Conservation (phyloP, 1,140 invertebrate genomes). For the Cepaea nemoralis region DNA sequence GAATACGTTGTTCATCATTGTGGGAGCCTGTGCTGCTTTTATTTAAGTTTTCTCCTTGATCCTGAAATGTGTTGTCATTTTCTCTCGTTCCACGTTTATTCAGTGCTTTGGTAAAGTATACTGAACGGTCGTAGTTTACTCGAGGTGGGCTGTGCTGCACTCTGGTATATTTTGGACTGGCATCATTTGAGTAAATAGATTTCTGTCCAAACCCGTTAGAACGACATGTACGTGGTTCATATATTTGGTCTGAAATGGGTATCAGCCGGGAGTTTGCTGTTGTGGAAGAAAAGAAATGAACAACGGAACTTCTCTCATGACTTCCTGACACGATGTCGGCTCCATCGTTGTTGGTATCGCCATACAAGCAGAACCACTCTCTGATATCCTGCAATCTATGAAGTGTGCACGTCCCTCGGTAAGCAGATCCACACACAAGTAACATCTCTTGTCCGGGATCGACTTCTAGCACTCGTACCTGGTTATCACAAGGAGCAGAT, state of each 20-base stretch:
- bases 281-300: not conserved
- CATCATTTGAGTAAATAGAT: not conserved
- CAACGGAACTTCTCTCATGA: not conserved
- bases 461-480: not conserved
- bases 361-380: not conserved
- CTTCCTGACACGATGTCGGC: not conserved
- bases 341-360: not conserved
- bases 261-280: not conserved
- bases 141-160: not conserved
- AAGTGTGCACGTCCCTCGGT: slow-evolving; percentile 22
- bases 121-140: too few species aligned
- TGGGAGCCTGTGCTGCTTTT: not conserved
- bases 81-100: too few species aligned
- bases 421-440: slow-evolving; percentile 31
- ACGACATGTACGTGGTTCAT: not conserved
- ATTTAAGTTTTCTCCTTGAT: too few species aligned
- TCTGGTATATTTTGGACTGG: not conserved
- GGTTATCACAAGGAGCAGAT: slow-evolving; percentile 33
- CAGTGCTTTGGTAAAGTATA: too few species aligned
- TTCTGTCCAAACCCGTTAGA: not conserved
- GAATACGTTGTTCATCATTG: not conserved
- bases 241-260: not conserved
- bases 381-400: not conserved
- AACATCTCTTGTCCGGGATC: not conserved
- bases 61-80: too few species aligned